Evolutionary conservation across 2,797 vertebrate species (phyloP), one percentile per base, ranked within the genome.

Genomic region (Artibeus lituratus): DNA sequence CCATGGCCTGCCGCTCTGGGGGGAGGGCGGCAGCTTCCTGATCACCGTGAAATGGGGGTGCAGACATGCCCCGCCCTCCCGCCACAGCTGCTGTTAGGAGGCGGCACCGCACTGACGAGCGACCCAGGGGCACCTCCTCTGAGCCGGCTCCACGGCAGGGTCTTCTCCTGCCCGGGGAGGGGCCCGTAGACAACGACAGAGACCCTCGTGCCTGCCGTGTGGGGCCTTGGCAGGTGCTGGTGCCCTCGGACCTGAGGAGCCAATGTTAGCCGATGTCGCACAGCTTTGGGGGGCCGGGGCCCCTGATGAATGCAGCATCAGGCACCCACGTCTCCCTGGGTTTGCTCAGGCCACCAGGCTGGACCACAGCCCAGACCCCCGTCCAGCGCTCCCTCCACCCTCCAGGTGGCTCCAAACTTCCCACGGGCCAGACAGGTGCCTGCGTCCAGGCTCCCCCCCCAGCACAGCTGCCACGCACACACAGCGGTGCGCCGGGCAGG

Each of bases 401-500:
- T 4, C 39, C 32, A 29, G 10, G 24, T 2, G 5, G 82, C 22
- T 2, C 39, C 18, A n/a, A 29, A 2, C 32, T 9, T 16, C 32
- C 9, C 0, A 11, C 59, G 18, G 39, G 65, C 35, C 3, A 2
- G 3, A 15, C 62, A 26, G 4, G 12, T 1, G 7, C 74, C 59
- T 26, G 39, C 1, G 9, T 22, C 24, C 2, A 1, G 26, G 7
- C 15, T 59, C 35, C 18, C 10, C 18, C 24, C 22, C n/a, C 2
- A 0, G 4, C 26, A 42, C 82, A 32, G 67, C 67, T 10, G 16
- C 6, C 3, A 12, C 26, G 18, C 29, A 24, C 21, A 2, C 57
- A 35, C 11, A 7, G 44, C 21, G 8, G 0, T 0, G 10, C 0
- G 10, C 67, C 21, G 21, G 21, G 21, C 4, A 0, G 59, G 11